These are phyloP conservation scores for Caiman crocodilus DNA, from an alignment of 2,797 vertebrate genomes.

Conservation along the genomic window DNA sequence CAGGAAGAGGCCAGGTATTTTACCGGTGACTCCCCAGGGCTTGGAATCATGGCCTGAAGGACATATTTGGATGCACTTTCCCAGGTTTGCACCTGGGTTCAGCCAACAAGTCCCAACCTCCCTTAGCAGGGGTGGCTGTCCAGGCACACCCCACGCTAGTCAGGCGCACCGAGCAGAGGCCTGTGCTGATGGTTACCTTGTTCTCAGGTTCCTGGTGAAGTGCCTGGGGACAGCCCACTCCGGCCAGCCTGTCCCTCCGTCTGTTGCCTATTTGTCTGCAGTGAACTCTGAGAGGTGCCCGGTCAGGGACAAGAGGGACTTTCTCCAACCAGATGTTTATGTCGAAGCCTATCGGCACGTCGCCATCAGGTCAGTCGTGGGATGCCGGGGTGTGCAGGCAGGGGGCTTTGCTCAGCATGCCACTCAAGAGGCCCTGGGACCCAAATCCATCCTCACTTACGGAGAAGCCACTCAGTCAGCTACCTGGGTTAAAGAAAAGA, in stretches of 20 bases:
- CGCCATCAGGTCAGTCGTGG: conserved; percentile 77
- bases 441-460: conserved; percentile 7
- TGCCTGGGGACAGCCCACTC: conserved; percentile 67
- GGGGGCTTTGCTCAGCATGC: neutral
- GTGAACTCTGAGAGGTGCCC: conserved; percentile 57
- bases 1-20: neutral
- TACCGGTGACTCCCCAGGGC: neutral
- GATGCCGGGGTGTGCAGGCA: fast-evolving
- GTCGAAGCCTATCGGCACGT: conserved; percentile 74
- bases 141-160: neutral
- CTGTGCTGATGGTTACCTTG: neutral
- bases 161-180: neutral
- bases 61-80: too few relatives aligned
- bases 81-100: neutral
- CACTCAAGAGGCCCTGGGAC: neutral
- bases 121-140: neutral
- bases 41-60: neutral
- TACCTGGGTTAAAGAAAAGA: neutral
- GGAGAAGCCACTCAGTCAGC: neutral
- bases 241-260: conserved; percentile 71
- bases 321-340: conserved; percentile 80
- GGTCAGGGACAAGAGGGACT: conserved; percentile 75
- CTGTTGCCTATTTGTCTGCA: conserved; percentile 75
- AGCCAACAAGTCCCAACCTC: neutral
- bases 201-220: conserved; percentile 83